These are phyloP conservation scores for Paraescarpia echinospica DNA, from an alignment of 1,140 invertebrate genomes.

Conservation along the genomic window DNA sequence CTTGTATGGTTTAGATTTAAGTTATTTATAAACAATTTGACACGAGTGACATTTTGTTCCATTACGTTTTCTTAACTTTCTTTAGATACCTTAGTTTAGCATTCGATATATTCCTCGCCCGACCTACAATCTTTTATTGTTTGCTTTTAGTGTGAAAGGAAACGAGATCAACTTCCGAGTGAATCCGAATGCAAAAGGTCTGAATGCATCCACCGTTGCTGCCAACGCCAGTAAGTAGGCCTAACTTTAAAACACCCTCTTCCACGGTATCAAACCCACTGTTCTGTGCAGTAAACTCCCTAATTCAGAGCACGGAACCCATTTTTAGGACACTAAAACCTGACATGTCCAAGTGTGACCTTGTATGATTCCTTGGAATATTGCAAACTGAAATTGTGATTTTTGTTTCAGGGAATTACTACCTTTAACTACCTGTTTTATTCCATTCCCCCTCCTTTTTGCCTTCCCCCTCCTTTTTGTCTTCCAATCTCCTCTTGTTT, in stretches of 20 bases:
- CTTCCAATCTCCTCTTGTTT: not conserved
- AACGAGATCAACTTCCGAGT: slow-evolving; percentile 84
- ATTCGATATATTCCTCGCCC: no score
- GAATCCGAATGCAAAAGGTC: slow-evolving; percentile 68
- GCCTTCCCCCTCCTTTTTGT: no score
- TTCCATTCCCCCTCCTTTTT: not conserved
- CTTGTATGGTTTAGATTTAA: no score
- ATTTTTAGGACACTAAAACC: not conserved
- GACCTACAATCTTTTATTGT: not conserved
- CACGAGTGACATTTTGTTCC: no score
- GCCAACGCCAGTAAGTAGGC: slow-evolving; percentile 67
- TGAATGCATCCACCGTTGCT: slow-evolving; percentile 74
- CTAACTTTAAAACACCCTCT: not conserved
- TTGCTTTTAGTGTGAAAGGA: slow-evolving; percentile 66
- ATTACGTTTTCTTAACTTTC: no score
- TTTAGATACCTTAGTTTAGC: no score
- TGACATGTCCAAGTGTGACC: not conserved
- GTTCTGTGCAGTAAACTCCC: not conserved
- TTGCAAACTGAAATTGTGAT: not conserved
- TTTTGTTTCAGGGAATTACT: not conserved
- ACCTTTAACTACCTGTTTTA: not conserved
- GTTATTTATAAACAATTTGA: no score
- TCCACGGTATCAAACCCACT: not conserved
- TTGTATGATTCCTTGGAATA: not conserved
- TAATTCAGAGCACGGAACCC: not conserved